Base-by-base conservation (phyloP, 2,888 invertebrate species). In the Leptinotarsa haldemani region DNA sequence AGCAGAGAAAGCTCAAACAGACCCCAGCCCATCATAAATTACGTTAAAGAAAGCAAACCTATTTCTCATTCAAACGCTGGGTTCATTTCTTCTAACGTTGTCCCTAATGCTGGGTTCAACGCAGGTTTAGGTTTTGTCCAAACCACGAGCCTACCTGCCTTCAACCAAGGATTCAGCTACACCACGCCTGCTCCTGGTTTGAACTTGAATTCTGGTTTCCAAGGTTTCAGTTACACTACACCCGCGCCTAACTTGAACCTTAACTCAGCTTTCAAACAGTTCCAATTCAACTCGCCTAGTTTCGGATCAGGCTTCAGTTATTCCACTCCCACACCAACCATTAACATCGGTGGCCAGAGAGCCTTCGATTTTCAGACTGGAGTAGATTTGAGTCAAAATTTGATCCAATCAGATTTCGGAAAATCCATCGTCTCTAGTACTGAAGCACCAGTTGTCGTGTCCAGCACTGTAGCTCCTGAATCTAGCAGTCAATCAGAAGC, bases 381-480 rank as follows among this genome's bases (percentile, higher is more conserved):
- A 16, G 58, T 22, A 18, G 46, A 58, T 47, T 47, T 58, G 22
- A 47, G 56, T 12, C 61, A 69, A 22, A 25, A 30, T 48, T 61
- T 58, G 22, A 18, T 69, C 48, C 20, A 22, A 16, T 71, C 71
- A 3, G 22, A 47, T 22, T 71, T 65, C 25, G 47, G 47, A 5
- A 25, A 56, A 16, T 46, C 58, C 7, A 5, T 69, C 16, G 48
- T 65, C 18, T 64, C 65, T 40, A 52, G 63, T 15, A 53, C 70
- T 18, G 50, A 63, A 16, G 63, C 50, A 18, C 53, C 70, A 65
- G 25, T 48, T 65, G 46, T 65, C 65, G 65, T 22, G 15, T 71
- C 65, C 12, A 65, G 71, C 47, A 65, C 71, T 30, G 63, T 69
- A 46, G 68, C 68, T 56, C 58, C 68, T 18, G 68, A 68, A 20